phyloP scores from a whole-genome alignment of 1,140 invertebrate species.

The Pteromalus puparum region DNA sequence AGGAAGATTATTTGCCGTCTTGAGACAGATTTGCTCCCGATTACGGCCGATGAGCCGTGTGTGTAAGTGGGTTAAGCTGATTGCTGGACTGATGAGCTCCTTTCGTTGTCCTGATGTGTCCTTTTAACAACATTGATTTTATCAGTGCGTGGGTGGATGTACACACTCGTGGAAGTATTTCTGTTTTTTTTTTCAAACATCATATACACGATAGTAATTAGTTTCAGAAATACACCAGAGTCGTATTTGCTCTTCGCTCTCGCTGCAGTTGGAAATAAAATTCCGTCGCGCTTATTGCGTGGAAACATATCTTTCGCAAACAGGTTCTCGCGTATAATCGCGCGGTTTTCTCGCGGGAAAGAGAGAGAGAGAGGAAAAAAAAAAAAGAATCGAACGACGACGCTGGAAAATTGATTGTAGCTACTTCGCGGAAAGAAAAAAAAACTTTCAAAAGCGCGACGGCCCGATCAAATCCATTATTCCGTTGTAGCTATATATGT shows the following conservation, averaged over 20 bases:
- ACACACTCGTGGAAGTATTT: too few relatives aligned
- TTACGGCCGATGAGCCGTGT: neutral
- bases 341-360: too few relatives aligned
- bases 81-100: neutral
- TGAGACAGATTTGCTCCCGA: constrained; percentile 14
- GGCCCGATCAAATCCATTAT: neutral
- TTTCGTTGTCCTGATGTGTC: neutral
- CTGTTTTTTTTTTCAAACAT: too few relatives aligned
- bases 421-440: neutral
- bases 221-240: too few relatives aligned
- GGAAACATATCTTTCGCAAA: neutral
- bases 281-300: too few relatives aligned
- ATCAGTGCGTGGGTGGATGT: too few relatives aligned
- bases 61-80: constrained; percentile 12
- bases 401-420: neutral
- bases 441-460: neutral
- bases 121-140: too few relatives aligned
- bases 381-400: neutral
- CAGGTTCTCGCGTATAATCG: neutral
- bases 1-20: neutral
- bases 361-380: neutral
- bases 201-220: too few relatives aligned
- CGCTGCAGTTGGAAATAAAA: too few relatives aligned
- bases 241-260: too few relatives aligned
- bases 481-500: neutral